Base-by-base conservation (phyloP, 2,888 invertebrate genomes). In the Ceriagrion tenellum region DNA sequence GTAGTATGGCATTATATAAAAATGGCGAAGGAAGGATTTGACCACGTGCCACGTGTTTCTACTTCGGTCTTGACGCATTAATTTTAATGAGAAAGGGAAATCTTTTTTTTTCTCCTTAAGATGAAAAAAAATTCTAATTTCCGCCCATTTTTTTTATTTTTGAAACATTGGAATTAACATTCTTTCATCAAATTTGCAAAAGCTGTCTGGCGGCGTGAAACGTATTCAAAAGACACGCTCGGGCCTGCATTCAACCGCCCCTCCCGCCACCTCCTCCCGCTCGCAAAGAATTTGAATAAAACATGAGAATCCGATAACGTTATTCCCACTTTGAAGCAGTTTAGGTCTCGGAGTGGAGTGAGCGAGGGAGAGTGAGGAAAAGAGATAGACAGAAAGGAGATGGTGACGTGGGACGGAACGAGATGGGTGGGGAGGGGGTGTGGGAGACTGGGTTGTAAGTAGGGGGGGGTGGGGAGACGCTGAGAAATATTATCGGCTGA, bases 201-300 rank as follows among this genome's bases (percentile, higher is more conserved):
- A 69, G 69, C 23, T 69, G 69, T 69, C 69, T 69, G 10, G n/a
- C 69, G 6, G 69, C 69, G 23, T n/a, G n/a, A n/a, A 69, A n/a
- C 69, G 69, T 69, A 69, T 69, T 69, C 69, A 69, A 69, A 69
- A 69, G 69, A 69, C 69, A 69, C n/a, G n/a, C 69, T 69, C 69
- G n/a, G 12, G n/a, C 26, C 69, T 26, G 26, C n/a, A 69, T 69
- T 69, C 69, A 69, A 8, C 26, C 26, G 0, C n/a, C 69, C 20
- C 59, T 59, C 59, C 59, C 47, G 2, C 47, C 59, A 10, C 20
- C 47, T 47, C 47, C 59, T 59, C 20, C 20, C 13, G 59, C 69
- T 69, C 69, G 26, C 47, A 47, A 69, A 69, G n/a, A n/a, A n/a
- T 69, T 69, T 69, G 69, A 69, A 69, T 69, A 69, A 69, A 69